Conservation (phyloP, 2,888 invertebrate species). For the Phaedon cochleariae region DNA sequence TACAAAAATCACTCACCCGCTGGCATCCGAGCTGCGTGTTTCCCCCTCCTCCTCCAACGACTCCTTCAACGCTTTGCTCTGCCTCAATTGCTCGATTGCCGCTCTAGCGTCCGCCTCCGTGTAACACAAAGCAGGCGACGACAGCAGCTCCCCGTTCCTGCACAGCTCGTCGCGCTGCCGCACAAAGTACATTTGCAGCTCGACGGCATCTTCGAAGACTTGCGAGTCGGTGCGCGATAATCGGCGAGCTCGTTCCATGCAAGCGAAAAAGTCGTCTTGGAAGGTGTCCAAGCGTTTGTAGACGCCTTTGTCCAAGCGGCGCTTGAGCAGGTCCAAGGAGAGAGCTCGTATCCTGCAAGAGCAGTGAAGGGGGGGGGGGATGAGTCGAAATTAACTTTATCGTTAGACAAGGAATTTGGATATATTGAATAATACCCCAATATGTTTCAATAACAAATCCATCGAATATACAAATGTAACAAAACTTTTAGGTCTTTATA, state of each 20-base stretch:
- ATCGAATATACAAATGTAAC: too few species aligned
- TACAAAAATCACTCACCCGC: too few species aligned
- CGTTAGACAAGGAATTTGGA: too few species aligned
- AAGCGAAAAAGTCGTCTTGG: conserved; percentile 95
- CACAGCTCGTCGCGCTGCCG: conserved; percentile 77
- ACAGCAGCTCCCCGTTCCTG: conserved; percentile 78
- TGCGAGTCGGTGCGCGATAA: conserved; percentile 92
- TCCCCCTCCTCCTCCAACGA: conserved; percentile 80
- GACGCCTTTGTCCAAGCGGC: conserved; percentile 88
- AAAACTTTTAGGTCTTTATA: too few species aligned
- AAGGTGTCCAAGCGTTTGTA: conserved; percentile 94
- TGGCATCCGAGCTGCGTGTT: conserved; percentile 64
- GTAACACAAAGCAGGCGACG: conserved; percentile 87
- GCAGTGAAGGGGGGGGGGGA: not conserved
- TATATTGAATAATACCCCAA: too few species aligned
- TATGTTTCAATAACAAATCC: too few species aligned
- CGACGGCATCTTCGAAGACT: conserved; percentile 90
- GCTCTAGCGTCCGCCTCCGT: conserved; percentile 78
- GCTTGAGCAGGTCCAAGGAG: conserved; percentile 91
- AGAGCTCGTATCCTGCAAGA: conserved; percentile 77
- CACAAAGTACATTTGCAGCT: conserved; percentile 91
- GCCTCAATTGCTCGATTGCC: conserved; percentile 75
- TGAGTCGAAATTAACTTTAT: too few species aligned
- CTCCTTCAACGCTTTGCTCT: conserved; percentile 75
- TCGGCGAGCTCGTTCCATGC: conserved; percentile 88